Evolutionary conservation across 2,113 vertebrate genomes (phyloP), one percentile per base, ranked within the genome.

Genomic region (Lonchura striata): DNA sequence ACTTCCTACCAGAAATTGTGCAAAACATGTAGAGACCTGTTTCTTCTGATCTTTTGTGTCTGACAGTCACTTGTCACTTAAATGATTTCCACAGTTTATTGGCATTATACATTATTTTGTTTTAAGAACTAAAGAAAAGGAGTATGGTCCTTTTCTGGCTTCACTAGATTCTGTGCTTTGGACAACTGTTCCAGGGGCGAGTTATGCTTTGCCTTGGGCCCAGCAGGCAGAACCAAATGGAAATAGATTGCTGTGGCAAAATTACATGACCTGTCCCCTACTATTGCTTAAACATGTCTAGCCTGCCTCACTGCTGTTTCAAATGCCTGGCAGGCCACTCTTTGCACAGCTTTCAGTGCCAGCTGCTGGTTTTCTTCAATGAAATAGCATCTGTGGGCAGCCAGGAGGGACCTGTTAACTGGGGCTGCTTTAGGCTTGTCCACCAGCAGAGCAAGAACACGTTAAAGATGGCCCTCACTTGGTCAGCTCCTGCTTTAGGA

Each of bases 251-350:
- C 79, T 88, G 65, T 3, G 0, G 80, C 82, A 92, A 75, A 93
- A 66, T 66, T n/a, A 31, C 57, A 31, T 92, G 92, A 96, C 88
- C 92, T 9, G 3, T 95, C 28, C 86, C 85, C 90, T 90, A 85
- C 85, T 96, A 90, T 93, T 96, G 94, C 93, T 94, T 68, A 86
- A 96, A 81, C 60, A 42, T 0, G n/a, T 93, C 96, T 95, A 94
- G 91, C 37, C 88, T 92, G n/a, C 64, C 64, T 82, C 56, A 15
- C 8, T 86, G 75, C 63, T 69, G 11, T 93, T 82, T 78, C 75
- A 78, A 54, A 30, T 44, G 69, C 17, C 85, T 96, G 85, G 79
- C 68, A 92, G 44, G 12, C 35, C 60, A 41, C 44, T 70, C 41
- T 85, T 81, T 63, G 52, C 68, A 50, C 78, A 87, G 71, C 33